Conservation (phyloP, 2,888 invertebrate species). For the Allophyes oxyacanthae region DNA sequence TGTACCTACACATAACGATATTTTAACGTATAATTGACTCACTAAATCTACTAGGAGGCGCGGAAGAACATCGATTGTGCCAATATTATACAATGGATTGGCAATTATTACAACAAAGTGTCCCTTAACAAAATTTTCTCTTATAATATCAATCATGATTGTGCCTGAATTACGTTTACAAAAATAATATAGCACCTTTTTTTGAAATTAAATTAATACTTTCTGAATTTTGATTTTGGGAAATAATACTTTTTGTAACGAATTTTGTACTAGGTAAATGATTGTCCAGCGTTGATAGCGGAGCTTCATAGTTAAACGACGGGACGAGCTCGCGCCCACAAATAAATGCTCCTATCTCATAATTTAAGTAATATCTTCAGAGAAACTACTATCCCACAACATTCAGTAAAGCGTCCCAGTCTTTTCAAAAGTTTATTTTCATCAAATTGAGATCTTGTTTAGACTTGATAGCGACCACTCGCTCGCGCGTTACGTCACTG, state of each 20-base stretch:
- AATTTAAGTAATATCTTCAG: slow-evolving; percentile 88
- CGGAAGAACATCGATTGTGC: slow-evolving; percentile 83
- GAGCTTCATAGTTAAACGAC: slow-evolving; percentile 70
- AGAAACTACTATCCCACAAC: slow-evolving; percentile 89
- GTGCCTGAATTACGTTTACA: slow-evolving; percentile 68
- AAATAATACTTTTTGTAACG: slow-evolving; percentile 86
- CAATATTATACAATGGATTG: slow-evolving; percentile 62
- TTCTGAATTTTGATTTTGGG: slow-evolving; percentile 84
- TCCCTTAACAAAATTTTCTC: slow-evolving; percentile 52
- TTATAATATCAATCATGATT: slow-evolving; percentile 64
- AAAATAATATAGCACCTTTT: slow-evolving; percentile 75
- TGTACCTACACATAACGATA: slow-evolving; percentile 58
- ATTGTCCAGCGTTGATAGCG: slow-evolving; percentile 76
- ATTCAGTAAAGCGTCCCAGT: slow-evolving; percentile 90
- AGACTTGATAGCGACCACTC: slow-evolving; percentile 83
- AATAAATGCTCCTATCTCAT: slow-evolving; percentile 88
- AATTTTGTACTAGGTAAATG: slow-evolving; percentile 87
- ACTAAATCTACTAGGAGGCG: slow-evolving; percentile 72
- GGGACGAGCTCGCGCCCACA: slow-evolving; percentile 71
- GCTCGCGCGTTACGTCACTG: slow-evolving; percentile 63
- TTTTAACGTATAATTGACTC: slow-evolving; percentile 71
- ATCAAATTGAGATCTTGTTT: slow-evolving; percentile 89
- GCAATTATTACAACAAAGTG: slow-evolving; percentile 53
- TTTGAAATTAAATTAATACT: slow-evolving; percentile 84
- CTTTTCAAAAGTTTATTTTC: slow-evolving; percentile 89